Percentiles rank a stretch among this genome's conserved stretches.
phyloP scores from a whole-genome alignment of 2,113 vertebrate species.

The Hippocampus guttulatus region DNA sequence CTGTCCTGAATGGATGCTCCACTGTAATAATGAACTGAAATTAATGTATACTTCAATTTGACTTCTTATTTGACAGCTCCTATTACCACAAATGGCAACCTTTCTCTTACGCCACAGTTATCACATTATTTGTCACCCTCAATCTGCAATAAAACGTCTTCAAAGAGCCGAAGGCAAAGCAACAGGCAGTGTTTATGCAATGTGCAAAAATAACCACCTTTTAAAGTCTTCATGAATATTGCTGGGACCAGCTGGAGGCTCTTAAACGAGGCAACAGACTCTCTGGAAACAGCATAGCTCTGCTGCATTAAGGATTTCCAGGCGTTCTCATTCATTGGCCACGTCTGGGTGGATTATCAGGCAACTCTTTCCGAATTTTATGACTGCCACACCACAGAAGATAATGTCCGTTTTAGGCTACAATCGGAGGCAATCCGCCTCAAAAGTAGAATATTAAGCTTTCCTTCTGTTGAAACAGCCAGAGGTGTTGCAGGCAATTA shows the following conservation, averaged over 20 bases:
- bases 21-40: not conserved
- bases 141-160: constrained; percentile 21
- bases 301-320: not conserved
- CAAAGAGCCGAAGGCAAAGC: not conserved
- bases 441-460: constrained; percentile 60
- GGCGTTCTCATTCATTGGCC: constrained; percentile 11
- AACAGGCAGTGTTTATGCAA: not conserved
- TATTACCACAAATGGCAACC: not conserved
- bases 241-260: not conserved
- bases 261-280: constrained; percentile 14
- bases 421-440: constrained; percentile 40
- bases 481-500: constrained; percentile 64
- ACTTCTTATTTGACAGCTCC: not conserved
- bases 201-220: not conserved
- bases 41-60: not conserved
- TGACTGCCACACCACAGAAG: constrained; percentile 21
- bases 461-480: constrained; percentile 60
- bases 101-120: not conserved
- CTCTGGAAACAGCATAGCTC: not conserved
- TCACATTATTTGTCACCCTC: constrained; percentile 17
- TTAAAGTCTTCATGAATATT: constrained; percentile 4
- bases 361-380: constrained; percentile 29
- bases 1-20: too few relatives aligned
- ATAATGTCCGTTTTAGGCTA: constrained; percentile 41
- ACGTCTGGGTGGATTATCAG: constrained; percentile 34